These are phyloP conservation scores for Mya arenaria DNA, from an alignment of 1,140 invertebrate species.

Conservation along the genomic window DNA sequence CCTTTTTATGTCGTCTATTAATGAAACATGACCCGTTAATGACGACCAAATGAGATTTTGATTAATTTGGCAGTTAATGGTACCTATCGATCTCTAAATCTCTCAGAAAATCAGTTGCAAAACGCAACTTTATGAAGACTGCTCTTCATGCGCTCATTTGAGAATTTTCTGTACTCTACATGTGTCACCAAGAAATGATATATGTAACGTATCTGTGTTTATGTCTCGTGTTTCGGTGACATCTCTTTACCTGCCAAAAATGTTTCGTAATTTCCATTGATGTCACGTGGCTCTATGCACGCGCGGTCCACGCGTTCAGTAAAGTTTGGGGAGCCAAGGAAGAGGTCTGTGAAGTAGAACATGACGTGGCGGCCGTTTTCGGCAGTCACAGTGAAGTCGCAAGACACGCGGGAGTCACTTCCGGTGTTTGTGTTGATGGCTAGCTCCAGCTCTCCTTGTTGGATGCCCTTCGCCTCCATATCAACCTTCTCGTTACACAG, in stretches of 20 bases:
- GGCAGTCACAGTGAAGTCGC: slow-evolving; percentile 36
- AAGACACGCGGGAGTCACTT: slow-evolving; percentile 21
- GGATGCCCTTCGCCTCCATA: slow-evolving; percentile 10
- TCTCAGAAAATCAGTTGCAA: too few species aligned
- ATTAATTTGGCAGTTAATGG: too few species aligned
- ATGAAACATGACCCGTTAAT: too few species aligned
- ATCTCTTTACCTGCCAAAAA: slow-evolving; percentile 33
- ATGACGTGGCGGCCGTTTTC: slow-evolving; percentile 24
- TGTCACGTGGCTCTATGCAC: slow-evolving; percentile 34
- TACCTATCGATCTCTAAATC: too few species aligned
- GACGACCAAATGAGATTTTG: too few species aligned
- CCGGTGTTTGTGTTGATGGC: neutral
- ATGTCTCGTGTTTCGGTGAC: too few species aligned
- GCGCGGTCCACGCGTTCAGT: slow-evolving; percentile 8
- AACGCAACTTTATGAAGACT: too few species aligned
- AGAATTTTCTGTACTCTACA: too few species aligned
- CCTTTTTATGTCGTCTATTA: too few species aligned
- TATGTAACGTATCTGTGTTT: too few species aligned
- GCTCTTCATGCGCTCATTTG: too few species aligned
- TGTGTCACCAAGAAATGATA: too few species aligned
- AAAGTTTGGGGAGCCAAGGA: slow-evolving; percentile 23
- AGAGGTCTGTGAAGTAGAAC: slow-evolving; percentile 42
- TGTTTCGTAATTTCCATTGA: slow-evolving; percentile 15
- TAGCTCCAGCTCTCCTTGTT: slow-evolving; percentile 23
- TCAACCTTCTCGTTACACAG: slow-evolving; percentile 18